Conservation (phyloP, 2,888 invertebrate genomes). For the Apamea monoglypha region DNA sequence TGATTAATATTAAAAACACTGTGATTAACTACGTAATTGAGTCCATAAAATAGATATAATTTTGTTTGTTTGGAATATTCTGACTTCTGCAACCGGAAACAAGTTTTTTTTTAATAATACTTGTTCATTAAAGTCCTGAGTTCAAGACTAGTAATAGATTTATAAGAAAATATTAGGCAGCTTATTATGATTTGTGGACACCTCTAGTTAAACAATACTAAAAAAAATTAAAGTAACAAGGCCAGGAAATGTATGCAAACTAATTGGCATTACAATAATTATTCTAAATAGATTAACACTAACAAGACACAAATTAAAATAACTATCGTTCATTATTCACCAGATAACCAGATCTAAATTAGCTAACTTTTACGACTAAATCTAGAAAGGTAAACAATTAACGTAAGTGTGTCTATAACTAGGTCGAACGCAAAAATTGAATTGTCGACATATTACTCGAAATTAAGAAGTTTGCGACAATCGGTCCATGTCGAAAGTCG, state of each 20-base stretch:
- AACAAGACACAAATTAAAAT: neutral
- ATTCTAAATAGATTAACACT: neutral
- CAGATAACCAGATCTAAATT: conserved; percentile 2
- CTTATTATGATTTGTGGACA: neutral
- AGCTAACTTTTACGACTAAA: neutral
- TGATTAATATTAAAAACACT: neutral
- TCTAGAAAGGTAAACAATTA: conserved; percentile 31
- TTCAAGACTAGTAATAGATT: neutral
- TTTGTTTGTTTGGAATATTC: conserved; percentile 27
- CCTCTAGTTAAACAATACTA: too few species aligned
- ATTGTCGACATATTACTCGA: conserved; percentile 32
- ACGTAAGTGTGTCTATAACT: conserved; percentile 37
- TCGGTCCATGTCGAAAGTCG: conserved; percentile 64
- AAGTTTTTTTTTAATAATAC: conserved; percentile 20
- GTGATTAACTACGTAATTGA: neutral
- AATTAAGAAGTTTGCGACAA: conserved; percentile 34
- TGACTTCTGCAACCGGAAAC: conserved; percentile 19
- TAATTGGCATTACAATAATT: neutral
- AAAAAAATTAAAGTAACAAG: neutral
- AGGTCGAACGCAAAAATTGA: conserved; percentile 27
- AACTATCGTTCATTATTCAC: neutral
- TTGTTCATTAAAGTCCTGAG: neutral
- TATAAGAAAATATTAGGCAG: neutral
- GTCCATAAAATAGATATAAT: neutral
- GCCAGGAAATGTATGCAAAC: neutral